Conservation (phyloP, 2,888 invertebrate species). For the Epiblema foenella region DNA sequence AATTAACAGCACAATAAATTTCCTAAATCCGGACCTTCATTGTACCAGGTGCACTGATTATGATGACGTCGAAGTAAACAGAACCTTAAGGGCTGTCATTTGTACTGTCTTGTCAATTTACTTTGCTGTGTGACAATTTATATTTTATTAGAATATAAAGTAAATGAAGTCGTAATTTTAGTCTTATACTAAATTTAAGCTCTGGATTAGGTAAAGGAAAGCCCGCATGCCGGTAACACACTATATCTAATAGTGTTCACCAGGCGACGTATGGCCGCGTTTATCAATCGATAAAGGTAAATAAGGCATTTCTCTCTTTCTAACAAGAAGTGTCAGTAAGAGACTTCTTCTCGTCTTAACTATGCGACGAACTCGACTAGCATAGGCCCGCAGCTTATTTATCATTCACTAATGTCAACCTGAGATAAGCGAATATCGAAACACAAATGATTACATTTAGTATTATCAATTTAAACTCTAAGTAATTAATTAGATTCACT, state of each 20-base stretch:
- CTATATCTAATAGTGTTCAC: not conserved
- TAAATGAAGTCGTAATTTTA: no score
- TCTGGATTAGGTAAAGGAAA: no score
- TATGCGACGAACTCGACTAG: not conserved
- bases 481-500: conserved; percentile 13
- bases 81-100: no score
- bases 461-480: conserved; percentile 32
- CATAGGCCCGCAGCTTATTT: not conserved
- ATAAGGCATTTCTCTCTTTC: not conserved
- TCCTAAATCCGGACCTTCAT: no score
- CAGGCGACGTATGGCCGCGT: not conserved
- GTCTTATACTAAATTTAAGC: no score
- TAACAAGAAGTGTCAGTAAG: not conserved
- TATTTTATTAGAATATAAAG: no score
- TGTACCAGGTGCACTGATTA: no score
- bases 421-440: conserved; percentile 1
- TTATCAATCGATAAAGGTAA: not conserved
- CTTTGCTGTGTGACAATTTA: no score
- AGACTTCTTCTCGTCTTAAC: not conserved
- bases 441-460: not conserved
- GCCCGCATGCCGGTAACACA: not conserved
- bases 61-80: no score
- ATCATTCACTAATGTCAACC: conserved; percentile 6
- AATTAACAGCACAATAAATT: no score
- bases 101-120: no score